Conservation (phyloP, 2,797 vertebrate genomes). For the Pseudochirops cupreus region DNA sequence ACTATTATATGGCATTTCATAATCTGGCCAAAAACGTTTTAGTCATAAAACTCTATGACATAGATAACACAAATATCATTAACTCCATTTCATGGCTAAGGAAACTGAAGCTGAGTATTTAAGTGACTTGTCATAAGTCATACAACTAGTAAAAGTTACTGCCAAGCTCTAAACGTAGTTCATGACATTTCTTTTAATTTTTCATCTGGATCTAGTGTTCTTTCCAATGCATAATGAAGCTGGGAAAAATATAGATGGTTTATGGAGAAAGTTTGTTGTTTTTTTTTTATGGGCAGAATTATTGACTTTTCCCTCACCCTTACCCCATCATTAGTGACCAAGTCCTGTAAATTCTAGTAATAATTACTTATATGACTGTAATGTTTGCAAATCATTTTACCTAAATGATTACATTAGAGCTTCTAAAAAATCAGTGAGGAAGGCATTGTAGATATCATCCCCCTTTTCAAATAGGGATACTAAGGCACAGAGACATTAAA, state of each 20-base stretch:
- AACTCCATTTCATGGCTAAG: not conserved
- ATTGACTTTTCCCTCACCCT: not conserved
- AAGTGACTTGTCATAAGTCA: not conserved
- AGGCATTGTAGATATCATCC: not conserved
- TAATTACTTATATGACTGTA: not conserved
- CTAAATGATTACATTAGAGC: not conserved
- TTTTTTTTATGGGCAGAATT: not conserved
- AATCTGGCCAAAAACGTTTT: not conserved
- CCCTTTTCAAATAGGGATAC: not conserved
- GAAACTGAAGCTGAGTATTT: not conserved
- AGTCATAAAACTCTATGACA: not conserved
- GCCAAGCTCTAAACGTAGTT: not conserved
- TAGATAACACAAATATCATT: not conserved
- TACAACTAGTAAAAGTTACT: not conserved
- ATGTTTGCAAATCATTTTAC: not conserved
- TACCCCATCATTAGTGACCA: not conserved
- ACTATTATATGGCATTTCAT: not conserved
- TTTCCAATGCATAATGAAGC: not conserved
- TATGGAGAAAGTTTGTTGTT: not conserved
- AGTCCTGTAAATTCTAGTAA: not conserved
- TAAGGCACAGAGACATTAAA: slow-evolving; percentile 5
- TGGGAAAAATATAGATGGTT: not conserved
- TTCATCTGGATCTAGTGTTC: not conserved
- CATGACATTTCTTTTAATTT: not conserved
- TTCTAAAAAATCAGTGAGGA: slow-evolving; percentile 34